Base-by-base conservation (phyloP, 2,888 invertebrate genomes). In the Nipponacmea schrenckii region DNA sequence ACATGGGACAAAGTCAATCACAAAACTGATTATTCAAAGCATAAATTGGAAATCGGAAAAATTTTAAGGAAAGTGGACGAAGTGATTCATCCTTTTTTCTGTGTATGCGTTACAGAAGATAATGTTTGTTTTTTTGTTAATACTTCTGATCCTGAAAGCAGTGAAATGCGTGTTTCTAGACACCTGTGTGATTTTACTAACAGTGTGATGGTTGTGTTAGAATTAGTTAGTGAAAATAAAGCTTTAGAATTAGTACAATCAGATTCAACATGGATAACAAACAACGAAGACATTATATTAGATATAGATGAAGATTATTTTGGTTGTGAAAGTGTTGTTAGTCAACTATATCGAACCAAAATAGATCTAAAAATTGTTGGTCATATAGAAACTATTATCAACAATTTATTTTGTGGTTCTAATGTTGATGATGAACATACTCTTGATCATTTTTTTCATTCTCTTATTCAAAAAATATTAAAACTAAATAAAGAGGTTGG, bases 231-330 rank as follows among this genome's bases (percentile, higher is more conserved):
- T 20, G 83, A 83, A 68, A 64, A 69, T 5, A 67, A 73, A 24
- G 84, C 83, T 1, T 24, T 77, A 10, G 48, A 69, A 14, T 71
- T 76, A 62, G 70, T 81, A 15, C 63, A 68, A 31, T 69, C 68
- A 17, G 62, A 73, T 0, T 31, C 31, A 31, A 71, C 76, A 24
- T 76, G 74, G 74, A 69, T 80, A 14, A 63, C 27, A 0, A 45
- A 71, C 20, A 44, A 50, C 15, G 77, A 79, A n/a, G 75, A 76
- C 12, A 67, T 83, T 7, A 69, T 85, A 10, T 72, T 85, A 12
- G 85, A 85, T 71, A 81, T 85, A 44, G 85, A 84, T 67, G 84
- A 85, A 68, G 84, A 85, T 74, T 84, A 74, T 70, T 83, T 78
- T 66, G 85, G 83, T 0, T 84, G 84, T 67, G 80, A 80, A 64